phyloP scores from a whole-genome alignment of 2,888 invertebrate species.

The Acleris emargana region DNA sequence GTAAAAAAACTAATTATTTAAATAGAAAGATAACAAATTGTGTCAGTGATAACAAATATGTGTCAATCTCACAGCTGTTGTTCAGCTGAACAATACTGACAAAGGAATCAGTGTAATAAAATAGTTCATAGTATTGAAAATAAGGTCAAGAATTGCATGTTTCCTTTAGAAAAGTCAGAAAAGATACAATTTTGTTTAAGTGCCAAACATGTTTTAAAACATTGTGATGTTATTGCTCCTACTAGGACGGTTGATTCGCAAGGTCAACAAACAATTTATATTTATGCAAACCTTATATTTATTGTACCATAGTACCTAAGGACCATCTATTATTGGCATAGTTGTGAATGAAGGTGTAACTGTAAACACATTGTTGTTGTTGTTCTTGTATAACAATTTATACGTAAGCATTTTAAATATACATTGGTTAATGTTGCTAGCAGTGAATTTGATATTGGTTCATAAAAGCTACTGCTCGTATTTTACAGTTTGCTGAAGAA shows the following conservation, averaged over 20 bases:
- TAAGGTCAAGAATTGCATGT: too few species aligned
- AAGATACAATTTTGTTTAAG: background rate
- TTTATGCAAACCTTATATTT: background rate
- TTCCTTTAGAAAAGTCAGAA: background rate
- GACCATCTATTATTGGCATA: background rate
- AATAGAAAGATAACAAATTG: constrained; percentile 13
- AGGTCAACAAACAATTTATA: background rate
- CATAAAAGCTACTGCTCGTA: too few species aligned
- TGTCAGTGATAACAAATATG: constrained; percentile 28
- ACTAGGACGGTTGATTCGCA: background rate
- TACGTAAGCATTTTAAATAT: too few species aligned
- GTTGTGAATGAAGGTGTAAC: background rate
- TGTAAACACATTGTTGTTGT: background rate
- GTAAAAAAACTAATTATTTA: constrained; percentile 2
- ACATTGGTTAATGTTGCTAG: too few species aligned
- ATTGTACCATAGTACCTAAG: too few species aligned
- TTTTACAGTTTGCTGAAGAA: constrained; percentile 62
- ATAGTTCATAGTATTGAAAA: too few species aligned
- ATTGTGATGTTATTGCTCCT: background rate
- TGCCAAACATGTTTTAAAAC: background rate
- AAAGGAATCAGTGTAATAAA: background rate
- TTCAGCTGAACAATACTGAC: background rate
- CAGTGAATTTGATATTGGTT: too few species aligned
- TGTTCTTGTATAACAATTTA: too few species aligned
- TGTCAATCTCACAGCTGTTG: constrained; percentile 6